Conservation (phyloP, 1,140 invertebrate species). For the Eupeodes corollae region DNA sequence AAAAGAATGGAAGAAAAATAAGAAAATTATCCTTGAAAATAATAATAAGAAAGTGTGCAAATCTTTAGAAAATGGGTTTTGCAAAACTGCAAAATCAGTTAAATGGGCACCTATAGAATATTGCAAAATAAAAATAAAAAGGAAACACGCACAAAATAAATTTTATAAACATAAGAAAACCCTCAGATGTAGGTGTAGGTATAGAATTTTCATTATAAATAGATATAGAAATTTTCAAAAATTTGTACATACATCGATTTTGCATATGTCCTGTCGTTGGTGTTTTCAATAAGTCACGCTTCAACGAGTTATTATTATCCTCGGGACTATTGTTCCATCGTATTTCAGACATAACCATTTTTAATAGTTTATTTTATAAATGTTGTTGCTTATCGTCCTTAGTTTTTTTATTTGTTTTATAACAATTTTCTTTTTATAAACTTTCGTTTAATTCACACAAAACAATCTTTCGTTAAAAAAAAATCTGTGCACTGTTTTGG, state of each 20-base stretch:
- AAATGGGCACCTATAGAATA: constrained; percentile 5
- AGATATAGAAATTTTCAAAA: neutral
- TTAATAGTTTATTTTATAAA: constrained; percentile 11
- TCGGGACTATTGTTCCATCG: constrained; percentile 32
- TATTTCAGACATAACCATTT: constrained; percentile 38
- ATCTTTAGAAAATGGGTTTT: too few relatives aligned
- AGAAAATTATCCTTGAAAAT: too few relatives aligned
- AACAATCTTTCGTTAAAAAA: neutral
- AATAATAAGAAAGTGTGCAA: too few relatives aligned
- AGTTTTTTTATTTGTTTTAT: too few relatives aligned
- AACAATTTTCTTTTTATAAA: neutral
- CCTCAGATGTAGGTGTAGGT: neutral
- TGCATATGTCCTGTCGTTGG: constrained; percentile 31
- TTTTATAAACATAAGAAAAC: constrained; percentile 10
- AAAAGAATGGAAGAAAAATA: too few relatives aligned
- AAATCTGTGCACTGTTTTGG: neutral
- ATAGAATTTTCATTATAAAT: neutral
- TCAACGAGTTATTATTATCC: constrained; percentile 33
- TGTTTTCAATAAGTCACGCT: constrained; percentile 31
- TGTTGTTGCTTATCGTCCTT: neutral
- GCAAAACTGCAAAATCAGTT: neutral
- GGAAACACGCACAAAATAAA: constrained; percentile 18
- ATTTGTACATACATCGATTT: constrained; percentile 31
- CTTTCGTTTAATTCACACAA: neutral
- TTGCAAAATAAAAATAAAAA: constrained; percentile 11